These are phyloP conservation scores for Campylomormyrus tamandua DNA, from an alignment of 2,113 vertebrate species.

Conservation along the genomic window DNA sequence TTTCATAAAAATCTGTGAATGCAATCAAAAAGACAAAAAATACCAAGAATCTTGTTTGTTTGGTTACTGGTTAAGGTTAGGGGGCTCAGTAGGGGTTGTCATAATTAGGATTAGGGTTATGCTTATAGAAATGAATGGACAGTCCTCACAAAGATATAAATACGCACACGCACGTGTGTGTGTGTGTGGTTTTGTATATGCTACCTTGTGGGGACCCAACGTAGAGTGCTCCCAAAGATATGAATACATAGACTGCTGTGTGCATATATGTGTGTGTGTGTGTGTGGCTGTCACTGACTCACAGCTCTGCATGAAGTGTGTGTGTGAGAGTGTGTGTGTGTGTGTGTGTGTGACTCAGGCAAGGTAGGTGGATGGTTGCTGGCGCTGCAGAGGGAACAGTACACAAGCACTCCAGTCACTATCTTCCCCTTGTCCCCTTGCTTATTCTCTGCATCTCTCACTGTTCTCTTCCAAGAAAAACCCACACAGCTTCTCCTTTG, in stretches of 20 bases:
- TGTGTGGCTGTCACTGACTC: neutral
- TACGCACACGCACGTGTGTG: neutral
- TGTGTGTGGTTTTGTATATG: neutral
- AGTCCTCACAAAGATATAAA: neutral
- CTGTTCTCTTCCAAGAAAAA: neutral
- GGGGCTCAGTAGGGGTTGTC: neutral
- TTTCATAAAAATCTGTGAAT: neutral
- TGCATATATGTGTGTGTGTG: neutral
- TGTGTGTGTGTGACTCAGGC: neutral
- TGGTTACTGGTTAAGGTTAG: neutral
- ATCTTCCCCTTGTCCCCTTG: neutral
- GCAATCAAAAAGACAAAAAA: neutral
- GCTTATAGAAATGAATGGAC: neutral
- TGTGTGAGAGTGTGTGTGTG: neutral
- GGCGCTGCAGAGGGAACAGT: neutral
- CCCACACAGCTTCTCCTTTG: neutral
- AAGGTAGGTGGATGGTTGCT: conserved; percentile 17
- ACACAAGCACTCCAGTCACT: neutral
- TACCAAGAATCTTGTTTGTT: neutral
- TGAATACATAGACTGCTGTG: neutral
- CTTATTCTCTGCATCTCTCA: neutral
- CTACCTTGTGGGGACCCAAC: neutral
- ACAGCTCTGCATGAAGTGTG: conserved; percentile 6
- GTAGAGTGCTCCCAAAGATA: neutral
- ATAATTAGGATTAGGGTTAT: neutral